A percentile compares a stretch with the other conserved stretches of the same genome.
Evolutionary conservation across 2,797 vertebrate species (phyloP).

Genomic region (Prionace glauca): DNA sequence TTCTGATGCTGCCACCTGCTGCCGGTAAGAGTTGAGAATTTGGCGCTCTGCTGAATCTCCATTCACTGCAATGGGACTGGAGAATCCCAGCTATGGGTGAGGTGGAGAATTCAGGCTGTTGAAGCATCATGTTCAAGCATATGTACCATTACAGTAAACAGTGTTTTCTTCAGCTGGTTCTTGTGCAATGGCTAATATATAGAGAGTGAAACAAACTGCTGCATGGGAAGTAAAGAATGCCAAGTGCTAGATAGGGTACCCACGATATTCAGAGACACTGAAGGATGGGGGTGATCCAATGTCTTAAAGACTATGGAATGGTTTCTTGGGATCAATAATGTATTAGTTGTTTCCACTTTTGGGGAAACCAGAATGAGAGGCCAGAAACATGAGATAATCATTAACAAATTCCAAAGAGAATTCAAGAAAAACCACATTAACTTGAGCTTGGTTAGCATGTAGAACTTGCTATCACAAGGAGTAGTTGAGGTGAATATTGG

Average conservation of each 20-base stretch:
- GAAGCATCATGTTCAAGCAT: not conserved
- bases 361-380: not conserved
- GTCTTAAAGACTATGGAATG: not conserved
- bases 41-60: no score
- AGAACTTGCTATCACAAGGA: no score
- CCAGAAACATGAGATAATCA: not conserved
- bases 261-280: not conserved
- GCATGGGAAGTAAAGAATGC: not conserved
- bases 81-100: no score
- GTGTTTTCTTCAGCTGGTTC: not conserved
- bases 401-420: not conserved
- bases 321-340: not conserved
- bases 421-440: no score
- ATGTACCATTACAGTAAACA: not conserved
- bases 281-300: not conserved
- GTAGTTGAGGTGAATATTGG: not conserved
- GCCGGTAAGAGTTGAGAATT: no score
- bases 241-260: no score
- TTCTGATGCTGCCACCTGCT: no score
- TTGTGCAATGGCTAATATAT: not conserved
- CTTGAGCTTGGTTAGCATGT: no score
- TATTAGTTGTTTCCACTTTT: not conserved
- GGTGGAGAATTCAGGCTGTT: no score
- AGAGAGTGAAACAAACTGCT: not conserved
- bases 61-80: no score